Percentiles rank a stretch among this genome's conserved stretches.
Evolutionary conservation across 2,797 vertebrate species (phyloP).

Genomic region (Takifugu rubripes): DNA sequence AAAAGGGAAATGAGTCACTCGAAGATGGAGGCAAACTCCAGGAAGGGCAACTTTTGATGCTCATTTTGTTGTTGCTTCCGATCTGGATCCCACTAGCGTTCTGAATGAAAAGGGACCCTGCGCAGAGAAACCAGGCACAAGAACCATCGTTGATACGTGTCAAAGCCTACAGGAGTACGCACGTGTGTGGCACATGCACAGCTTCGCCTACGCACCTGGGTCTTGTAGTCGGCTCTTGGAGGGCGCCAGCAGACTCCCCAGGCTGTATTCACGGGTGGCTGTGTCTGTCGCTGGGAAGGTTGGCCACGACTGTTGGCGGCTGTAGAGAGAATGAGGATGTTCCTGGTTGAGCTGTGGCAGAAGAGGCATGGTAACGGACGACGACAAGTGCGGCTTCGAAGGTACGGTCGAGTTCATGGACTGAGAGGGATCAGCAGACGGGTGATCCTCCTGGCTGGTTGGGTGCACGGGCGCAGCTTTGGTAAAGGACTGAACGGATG

Average conservation of each 20-base stretch:
- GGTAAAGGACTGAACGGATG: conserved; percentile 74
- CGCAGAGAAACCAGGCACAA: conserved; percentile 25
- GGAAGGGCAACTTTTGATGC: conserved; percentile 56
- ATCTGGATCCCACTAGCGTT: conserved; percentile 86
- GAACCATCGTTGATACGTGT: background rate
- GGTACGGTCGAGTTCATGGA: conserved; percentile 12
- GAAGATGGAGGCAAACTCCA: conserved; percentile 13
- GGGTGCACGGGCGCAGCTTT: conserved; percentile 48
- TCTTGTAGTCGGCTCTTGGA: conserved; percentile 41
- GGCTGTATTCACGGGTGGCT: conserved; percentile 24
- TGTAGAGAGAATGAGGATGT: conserved; percentile 25
- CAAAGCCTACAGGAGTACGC: background rate
- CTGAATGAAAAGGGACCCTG: conserved; percentile 70
- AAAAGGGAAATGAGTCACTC: background rate
- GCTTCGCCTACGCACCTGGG: conserved; percentile 39
- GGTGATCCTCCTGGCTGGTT: conserved; percentile 29
- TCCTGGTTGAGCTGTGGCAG: conserved; percentile 36
- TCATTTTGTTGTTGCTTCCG: conserved; percentile 83
- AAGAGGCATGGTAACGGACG: conserved; percentile 44
- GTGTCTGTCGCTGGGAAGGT: conserved; percentile 54
- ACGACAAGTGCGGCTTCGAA: conserved; percentile 2
- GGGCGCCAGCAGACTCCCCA: conserved; percentile 20
- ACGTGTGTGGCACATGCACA: background rate
- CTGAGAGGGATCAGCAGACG: conserved; percentile 4
- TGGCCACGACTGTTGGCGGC: conserved; percentile 66